Evolutionary conservation across 2,797 vertebrate genomes (phyloP), one percentile per base, ranked within the genome.

Genomic region (Mycteria americana): DNA sequence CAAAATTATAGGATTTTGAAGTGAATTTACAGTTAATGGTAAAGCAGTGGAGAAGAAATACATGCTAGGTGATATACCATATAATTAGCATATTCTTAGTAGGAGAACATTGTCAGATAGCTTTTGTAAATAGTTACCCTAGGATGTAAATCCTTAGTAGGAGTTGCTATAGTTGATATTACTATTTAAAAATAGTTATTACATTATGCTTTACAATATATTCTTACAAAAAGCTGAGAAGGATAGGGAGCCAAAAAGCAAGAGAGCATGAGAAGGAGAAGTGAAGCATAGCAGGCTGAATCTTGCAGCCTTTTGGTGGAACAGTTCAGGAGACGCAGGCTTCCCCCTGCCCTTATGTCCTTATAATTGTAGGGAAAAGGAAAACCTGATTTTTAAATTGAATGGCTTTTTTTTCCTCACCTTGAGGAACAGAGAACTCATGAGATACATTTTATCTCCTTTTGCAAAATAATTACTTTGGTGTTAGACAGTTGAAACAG

Each of bases 1-100:
- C 60, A 94, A 79, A 96, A 96, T 85, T 77, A 77, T 6, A 86
- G 79, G 33, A 64, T 91, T 96, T 94, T 78, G n/a, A 86, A 96
- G 74, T 15, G 88, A 95, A 88, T 82, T 94, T 85, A 30, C 10
- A 35, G 28, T 57, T 70, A 51, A 83, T 33, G 5, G 12, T 78
- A 74, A 89, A 88, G 25, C 22, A 77, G 23, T 39, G 43, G 45
- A 64, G 18, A 57, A 89, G 54, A 69, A 85, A 45, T 18, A 10
- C 3, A 50, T 48, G 6, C 25, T 63, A 79, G 13, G 10, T 63
- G 33, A 82, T 28, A n/a, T 37, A 46, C 28, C 14, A 33, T 6
- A 7, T 24, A 74, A 64, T 90, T 67, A 79, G 4, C 6, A 4
- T 79, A n/a, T 68, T 92, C 30, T 77, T 68, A 67, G 50, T 63